Evolutionary conservation across 2,113 vertebrate species (phyloP).

Genomic region (Orientallactaga bullata): DNA sequence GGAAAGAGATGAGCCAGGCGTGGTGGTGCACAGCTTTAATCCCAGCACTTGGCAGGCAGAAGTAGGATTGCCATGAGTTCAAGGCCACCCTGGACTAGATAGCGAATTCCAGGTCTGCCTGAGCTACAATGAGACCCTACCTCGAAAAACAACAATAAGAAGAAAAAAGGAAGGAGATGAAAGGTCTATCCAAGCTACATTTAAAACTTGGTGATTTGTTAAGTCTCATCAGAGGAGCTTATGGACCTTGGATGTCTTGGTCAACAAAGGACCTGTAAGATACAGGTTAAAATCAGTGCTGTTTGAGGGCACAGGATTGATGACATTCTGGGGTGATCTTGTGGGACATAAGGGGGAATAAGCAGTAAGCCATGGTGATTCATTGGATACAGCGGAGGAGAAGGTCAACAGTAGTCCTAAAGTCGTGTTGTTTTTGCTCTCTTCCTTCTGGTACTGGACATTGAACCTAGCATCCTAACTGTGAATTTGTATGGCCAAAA

Average conservation of each 20-base stretch:
- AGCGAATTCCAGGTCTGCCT: no score
- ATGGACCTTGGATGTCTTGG: neutral
- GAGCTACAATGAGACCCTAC: no score
- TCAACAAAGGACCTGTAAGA: neutral
- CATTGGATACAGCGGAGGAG: neutral
- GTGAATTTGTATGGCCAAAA: neutral
- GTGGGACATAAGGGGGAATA: constrained; percentile 1
- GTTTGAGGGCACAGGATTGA: constrained; percentile 11
- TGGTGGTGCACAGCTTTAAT: no score
- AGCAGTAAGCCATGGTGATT: neutral
- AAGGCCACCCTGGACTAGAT: no score
- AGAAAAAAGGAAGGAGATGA: neutral
- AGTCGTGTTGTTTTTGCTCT: no score
- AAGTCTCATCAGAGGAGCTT: neutral
- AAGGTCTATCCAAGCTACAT: neutral
- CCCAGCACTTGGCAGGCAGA: no score
- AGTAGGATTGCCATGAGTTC: no score
- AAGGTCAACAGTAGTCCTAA: constrained; percentile 25
- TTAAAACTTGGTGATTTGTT: neutral
- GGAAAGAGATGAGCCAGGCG: neutral
- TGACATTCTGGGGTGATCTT: constrained; percentile 33
- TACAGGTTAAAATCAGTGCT: neutral
- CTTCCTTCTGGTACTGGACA: neutral
- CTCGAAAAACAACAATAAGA: no score
- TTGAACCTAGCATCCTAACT: neutral